Percentiles rank a stretch among this genome's conserved stretches.
Evolutionary conservation across 1,140 invertebrate species (phyloP).

Genomic region (Pollicipes pollicipes): DNA sequence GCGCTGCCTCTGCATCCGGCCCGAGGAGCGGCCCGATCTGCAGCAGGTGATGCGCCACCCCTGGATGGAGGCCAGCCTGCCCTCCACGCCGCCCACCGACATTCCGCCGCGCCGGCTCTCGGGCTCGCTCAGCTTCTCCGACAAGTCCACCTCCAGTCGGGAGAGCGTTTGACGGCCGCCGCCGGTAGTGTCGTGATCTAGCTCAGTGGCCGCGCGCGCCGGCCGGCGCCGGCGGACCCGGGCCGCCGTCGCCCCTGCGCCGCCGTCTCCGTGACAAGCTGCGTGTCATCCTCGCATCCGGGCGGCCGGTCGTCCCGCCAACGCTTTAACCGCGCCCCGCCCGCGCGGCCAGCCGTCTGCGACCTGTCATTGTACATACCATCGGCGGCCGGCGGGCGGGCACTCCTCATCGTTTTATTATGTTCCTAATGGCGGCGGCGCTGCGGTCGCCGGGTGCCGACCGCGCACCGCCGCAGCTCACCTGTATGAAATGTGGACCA

Average conservation of each 20-base stretch:
- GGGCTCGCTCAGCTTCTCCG: background rate
- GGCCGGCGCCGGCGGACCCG: no score
- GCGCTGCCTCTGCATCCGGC: slow-evolving; percentile 35
- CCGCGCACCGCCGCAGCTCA: background rate
- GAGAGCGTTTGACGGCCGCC: background rate
- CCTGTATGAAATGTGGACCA: background rate
- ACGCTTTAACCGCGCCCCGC: no score
- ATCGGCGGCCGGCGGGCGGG: background rate
- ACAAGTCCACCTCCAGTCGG: background rate
- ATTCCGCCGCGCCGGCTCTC: background rate
- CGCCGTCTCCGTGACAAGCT: background rate
- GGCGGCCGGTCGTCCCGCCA: no score
- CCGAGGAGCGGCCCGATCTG: slow-evolving; percentile 34
- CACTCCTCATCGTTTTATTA: background rate
- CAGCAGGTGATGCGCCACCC: slow-evolving; percentile 40
- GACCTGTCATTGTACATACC: background rate
- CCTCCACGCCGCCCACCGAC: background rate
- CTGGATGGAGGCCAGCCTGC: slow-evolving; percentile 27
- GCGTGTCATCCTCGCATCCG: no score
- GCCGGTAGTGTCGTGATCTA: background rate
- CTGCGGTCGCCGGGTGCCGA: no score
- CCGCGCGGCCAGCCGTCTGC: no score
- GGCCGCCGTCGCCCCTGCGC: no score
- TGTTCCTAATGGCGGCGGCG: background rate
- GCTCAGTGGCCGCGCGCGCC: background rate